Evolutionary conservation across 2,888 invertebrate species (phyloP).

Genomic region (Yponomeuta plumbellus): DNA sequence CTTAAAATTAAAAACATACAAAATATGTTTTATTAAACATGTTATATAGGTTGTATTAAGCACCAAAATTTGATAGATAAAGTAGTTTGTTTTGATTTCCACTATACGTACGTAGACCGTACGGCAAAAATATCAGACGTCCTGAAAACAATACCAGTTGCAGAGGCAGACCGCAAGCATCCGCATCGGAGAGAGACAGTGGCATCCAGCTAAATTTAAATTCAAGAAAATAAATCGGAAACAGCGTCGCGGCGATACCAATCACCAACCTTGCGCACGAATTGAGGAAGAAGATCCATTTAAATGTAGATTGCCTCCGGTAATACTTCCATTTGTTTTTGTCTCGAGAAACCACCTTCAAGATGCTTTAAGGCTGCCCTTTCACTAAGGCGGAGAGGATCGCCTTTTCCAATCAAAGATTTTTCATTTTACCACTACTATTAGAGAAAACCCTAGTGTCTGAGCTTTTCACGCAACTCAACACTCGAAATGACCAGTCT

Average conservation of each 20-base stretch:
- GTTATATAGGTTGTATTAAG: no score
- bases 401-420: background rate
- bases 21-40: no score
- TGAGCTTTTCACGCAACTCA: no score
- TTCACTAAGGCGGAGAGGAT: background rate
- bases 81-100: no score
- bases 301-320: constrained; percentile 73
- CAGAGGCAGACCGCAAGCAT: background rate
- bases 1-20: no score
- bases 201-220: constrained; percentile 51
- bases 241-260: constrained; percentile 52
- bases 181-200: background rate
- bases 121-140: background rate
- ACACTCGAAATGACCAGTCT: no score
- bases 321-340: constrained; percentile 76
- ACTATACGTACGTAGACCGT: background rate
- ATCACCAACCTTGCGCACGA: constrained; percentile 68
- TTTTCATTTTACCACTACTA: background rate
- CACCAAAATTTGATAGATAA: no score
- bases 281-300: constrained; percentile 74
- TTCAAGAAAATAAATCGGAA: constrained; percentile 66
- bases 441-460: no score
- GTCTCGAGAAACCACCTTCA: constrained; percentile 56
- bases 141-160: background rate
- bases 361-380: constrained; percentile 37